Conservation (phyloP, 2,888 invertebrate genomes). For the Endomychus coccineus region DNA sequence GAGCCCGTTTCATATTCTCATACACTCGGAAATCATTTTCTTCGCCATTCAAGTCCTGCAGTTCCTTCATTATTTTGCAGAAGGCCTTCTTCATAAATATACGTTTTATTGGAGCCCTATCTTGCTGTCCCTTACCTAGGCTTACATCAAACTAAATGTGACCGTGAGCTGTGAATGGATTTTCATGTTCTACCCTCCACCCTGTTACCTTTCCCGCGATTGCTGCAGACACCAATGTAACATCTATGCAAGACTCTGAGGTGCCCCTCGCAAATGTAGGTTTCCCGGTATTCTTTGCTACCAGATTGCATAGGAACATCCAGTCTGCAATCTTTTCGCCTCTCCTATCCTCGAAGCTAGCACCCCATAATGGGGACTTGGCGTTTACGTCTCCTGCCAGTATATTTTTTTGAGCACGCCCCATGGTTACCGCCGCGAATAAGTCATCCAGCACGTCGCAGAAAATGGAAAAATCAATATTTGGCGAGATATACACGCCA, state of each 20-base stretch:
- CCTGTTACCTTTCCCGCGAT: background rate
- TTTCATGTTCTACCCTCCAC: background rate
- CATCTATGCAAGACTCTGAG: background rate
- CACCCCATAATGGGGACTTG: no score
- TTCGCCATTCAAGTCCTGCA: background rate
- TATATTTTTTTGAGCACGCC: no score
- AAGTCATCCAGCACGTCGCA: background rate
- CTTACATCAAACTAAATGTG: background rate
- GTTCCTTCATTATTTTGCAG: background rate
- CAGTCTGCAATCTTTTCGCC: no score
- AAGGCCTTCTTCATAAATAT: background rate
- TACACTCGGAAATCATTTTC: no score
- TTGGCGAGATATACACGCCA: slow-evolving; percentile 7
- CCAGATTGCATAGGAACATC: background rate
- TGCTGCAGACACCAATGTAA: background rate
- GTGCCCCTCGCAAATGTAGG: background rate
- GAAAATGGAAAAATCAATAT: background rate
- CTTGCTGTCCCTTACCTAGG: background rate
- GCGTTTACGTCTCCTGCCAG: no score
- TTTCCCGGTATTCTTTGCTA: background rate
- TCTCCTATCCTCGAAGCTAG: no score
- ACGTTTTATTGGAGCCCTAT: background rate
- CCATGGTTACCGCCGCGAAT: no score
- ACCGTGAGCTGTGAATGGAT: background rate
- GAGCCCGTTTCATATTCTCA: background rate